These are phyloP conservation scores for Harpalus rubripes DNA, from an alignment of 2,888 invertebrate species.

Conservation along the genomic window DNA sequence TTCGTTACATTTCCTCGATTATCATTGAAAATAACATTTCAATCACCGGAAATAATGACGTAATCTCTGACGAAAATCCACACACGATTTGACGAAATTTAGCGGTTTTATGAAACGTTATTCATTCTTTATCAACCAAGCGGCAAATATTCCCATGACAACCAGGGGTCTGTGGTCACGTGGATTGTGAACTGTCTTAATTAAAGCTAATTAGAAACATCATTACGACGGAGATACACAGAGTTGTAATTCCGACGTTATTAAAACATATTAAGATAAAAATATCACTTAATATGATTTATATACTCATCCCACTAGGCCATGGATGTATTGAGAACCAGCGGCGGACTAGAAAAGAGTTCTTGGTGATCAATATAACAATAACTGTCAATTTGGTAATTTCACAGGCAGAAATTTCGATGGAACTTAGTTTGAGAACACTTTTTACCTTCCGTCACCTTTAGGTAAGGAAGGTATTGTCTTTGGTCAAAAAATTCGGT, in stretches of 20 bases:
- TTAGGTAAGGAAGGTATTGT: no score
- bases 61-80: constrained; percentile 5
- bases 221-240: constrained; percentile 50
- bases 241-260: constrained; percentile 55
- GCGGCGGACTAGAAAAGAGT: constrained; percentile 17
- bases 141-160: constrained; percentile 56
- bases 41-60: constrained; percentile 2
- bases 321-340: not conserved
- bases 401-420: no score
- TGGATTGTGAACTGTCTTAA: constrained; percentile 58
- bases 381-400: not conserved
- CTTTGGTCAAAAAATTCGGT: no score
- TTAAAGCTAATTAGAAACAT: constrained; percentile 63
- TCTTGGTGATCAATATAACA: not conserved
- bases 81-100: not conserved
- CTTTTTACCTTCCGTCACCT: no score
- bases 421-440: no score
- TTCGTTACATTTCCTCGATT: not conserved
- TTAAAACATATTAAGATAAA: constrained; percentile 64
- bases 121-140: constrained; percentile 30
- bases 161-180: constrained; percentile 50
- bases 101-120: constrained; percentile 19
- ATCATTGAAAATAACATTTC: constrained; percentile 30
- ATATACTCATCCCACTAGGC: constrained; percentile 35
- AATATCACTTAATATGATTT: constrained; percentile 59